A percentile compares a stretch with the other conserved stretches of the same genome.
Conservation (phyloP, 1,140 invertebrate genomes). For the Penaeus vannamei region DNA sequence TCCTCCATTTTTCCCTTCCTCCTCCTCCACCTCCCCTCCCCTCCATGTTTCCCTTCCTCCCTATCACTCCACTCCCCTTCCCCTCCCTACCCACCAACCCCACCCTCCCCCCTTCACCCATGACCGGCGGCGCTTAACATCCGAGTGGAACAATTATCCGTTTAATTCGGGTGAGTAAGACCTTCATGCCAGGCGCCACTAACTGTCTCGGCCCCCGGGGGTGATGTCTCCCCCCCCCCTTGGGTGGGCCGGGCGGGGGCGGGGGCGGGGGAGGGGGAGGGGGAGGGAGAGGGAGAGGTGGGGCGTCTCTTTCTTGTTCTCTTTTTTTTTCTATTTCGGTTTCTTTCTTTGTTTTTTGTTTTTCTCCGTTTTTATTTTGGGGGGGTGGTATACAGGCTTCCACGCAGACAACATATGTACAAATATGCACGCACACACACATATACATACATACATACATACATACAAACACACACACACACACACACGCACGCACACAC, state of each 20-base stretch:
- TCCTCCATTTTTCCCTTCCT: neutral
- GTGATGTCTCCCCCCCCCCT: neutral
- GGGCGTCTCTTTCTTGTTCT: too few species aligned
- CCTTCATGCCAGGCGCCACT: neutral
- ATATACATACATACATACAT: neutral
- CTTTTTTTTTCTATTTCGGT: neutral
- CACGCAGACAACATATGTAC: too few species aligned
- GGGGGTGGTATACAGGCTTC: too few species aligned
- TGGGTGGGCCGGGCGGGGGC: neutral
- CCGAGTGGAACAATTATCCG: neutral
- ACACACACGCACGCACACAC: too few species aligned
- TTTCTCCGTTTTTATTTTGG: neutral
- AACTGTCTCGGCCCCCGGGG: neutral
- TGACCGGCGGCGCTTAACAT: neutral
- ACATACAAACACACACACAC: too few species aligned
- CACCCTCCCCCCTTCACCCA: neutral
- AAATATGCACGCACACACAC: neutral
- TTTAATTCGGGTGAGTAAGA: neutral
- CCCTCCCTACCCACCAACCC: too few species aligned
- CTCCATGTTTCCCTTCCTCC: too few species aligned
- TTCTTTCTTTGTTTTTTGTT: neutral
- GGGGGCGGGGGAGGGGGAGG: constrained; percentile 22
- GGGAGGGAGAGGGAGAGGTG: neutral
- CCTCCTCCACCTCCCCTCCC: neutral
- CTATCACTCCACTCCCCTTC: neutral